A percentile compares a stretch with the other conserved stretches of the same genome.
Evolutionary conservation across 2,113 vertebrate genomes (phyloP).

Genomic region (Aleadryas rufinucha): DNA sequence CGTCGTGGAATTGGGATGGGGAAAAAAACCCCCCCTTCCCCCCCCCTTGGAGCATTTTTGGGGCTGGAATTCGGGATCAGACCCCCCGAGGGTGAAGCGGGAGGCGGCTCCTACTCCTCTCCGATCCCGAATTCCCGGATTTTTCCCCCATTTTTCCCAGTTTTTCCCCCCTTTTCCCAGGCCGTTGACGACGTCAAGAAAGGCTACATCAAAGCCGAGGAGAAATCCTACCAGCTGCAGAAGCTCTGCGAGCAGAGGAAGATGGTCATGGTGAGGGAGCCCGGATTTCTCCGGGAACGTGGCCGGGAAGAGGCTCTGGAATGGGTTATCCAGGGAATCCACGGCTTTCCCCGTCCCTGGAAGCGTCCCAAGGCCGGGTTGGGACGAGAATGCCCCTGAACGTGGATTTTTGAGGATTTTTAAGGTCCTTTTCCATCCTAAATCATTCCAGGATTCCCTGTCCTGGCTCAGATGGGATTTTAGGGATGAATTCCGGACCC

Average conservation of each 20-base stretch:
- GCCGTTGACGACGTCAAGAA: constrained; percentile 95
- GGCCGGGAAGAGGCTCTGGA: not conserved
- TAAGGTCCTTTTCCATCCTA: not conserved
- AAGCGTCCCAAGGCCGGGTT: too few relatives aligned
- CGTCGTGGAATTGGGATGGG: accelerated
- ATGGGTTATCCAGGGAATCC: not conserved
- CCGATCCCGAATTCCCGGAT: not conserved
- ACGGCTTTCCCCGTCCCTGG: not conserved
- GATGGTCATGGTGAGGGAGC: constrained; percentile 88
- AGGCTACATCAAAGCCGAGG: constrained; percentile 94
- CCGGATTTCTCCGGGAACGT: accelerated
- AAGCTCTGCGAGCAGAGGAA: constrained; percentile 95
- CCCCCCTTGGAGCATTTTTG: not conserved
- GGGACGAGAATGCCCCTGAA: too few relatives aligned
- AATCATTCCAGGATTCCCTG: too few relatives aligned
- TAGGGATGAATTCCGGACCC: too few relatives aligned
- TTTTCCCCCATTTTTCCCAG: not conserved
- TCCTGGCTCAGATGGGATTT: too few relatives aligned
- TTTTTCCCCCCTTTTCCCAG: constrained; percentile 47
- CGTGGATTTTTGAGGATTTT: not conserved
- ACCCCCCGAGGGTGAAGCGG: not conserved
- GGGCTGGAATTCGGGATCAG: not conserved
- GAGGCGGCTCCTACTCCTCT: not conserved
- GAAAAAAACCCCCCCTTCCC: too few relatives aligned
- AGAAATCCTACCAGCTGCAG: constrained; percentile 96